Conservation (phyloP, 2,888 invertebrate species). For the Crepidodera aurea region DNA sequence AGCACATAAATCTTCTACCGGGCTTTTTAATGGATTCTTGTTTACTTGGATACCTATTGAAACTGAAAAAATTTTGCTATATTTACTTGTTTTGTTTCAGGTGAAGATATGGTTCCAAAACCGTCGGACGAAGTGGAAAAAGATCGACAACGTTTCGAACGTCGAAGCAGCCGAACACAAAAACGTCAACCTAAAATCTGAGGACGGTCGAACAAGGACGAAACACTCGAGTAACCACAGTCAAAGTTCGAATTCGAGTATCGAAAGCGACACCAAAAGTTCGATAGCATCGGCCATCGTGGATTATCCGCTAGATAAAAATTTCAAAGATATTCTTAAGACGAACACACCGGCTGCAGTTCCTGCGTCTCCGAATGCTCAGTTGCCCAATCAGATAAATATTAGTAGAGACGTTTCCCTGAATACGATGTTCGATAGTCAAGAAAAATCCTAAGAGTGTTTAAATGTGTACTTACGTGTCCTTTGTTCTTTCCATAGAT, state of each 20-base stretch:
- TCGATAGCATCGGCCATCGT: conserved; percentile 51
- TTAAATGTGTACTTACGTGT: conserved; percentile 29
- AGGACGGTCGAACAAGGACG: conserved; percentile 44
- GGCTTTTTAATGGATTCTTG: background rate
- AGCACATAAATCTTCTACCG: no score
- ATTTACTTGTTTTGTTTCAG: no score
- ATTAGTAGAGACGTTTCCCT: conserved; percentile 58
- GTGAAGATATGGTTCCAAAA: conserved; percentile 94
- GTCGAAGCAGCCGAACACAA: conserved; percentile 88
- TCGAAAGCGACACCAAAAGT: conserved; percentile 59
- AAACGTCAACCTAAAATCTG: conserved; percentile 59
- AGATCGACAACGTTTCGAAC: conserved; percentile 90
- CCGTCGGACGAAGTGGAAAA: conserved; percentile 85
- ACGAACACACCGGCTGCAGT: conserved; percentile 43
- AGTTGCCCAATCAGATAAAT: conserved; percentile 56
- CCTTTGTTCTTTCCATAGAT: conserved; percentile 26
- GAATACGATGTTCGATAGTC: conserved; percentile 55
- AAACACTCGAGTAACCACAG: conserved; percentile 51
- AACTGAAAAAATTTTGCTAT: no score
- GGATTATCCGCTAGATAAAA: conserved; percentile 48
- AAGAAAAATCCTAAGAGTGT: conserved; percentile 37
- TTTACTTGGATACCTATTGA: no score
- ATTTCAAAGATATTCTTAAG: conserved; percentile 56
- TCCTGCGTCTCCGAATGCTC: conserved; percentile 50
- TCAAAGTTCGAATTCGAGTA: conserved; percentile 59